Evolutionary conservation across 2,888 invertebrate species (phyloP).

Genomic region (Aphidoletes aphidimyza): DNA sequence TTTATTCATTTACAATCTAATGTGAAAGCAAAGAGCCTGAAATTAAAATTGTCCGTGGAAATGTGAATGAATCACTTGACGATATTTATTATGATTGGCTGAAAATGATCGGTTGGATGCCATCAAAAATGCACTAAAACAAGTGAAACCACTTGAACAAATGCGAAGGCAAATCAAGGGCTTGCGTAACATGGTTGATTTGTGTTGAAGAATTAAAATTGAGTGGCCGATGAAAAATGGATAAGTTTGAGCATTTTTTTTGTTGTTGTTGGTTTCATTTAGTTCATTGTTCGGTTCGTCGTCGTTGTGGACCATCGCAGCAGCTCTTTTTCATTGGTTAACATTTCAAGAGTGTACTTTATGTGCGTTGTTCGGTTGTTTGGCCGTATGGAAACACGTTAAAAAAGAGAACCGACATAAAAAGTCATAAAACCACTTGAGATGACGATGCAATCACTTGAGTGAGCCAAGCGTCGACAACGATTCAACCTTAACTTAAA

Average conservation of each 20-base stretch:
- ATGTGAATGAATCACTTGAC: not conserved
- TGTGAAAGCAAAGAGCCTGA: not conserved
- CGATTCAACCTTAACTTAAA: not conserved
- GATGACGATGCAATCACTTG: slow-evolving; percentile 46
- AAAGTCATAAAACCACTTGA: slow-evolving; percentile 48
- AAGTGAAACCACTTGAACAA: not conserved
- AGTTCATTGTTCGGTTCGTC: no score
- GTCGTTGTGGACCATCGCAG: no score
- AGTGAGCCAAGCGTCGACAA: not conserved
- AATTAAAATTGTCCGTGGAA: not conserved
- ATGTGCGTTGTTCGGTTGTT: no score
- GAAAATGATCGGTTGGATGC: slow-evolving; percentile 6
- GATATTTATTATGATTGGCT: not conserved
- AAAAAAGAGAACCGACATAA: not conserved
- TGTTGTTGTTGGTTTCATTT: not conserved
- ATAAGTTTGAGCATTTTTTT: not conserved
- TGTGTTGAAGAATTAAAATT: not conserved
- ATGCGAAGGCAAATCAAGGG: no score
- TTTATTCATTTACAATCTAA: slow-evolving; percentile 1
- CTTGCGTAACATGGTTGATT: slow-evolving; percentile 27
- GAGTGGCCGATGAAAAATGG: slow-evolving; percentile 40
- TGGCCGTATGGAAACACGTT: not conserved
- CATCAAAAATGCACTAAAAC: not conserved
- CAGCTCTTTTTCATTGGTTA: no score
- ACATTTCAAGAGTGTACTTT: no score